phyloP scores from a whole-genome alignment of 23 tunicate species.

The Trididemnum miniatum region DNA sequence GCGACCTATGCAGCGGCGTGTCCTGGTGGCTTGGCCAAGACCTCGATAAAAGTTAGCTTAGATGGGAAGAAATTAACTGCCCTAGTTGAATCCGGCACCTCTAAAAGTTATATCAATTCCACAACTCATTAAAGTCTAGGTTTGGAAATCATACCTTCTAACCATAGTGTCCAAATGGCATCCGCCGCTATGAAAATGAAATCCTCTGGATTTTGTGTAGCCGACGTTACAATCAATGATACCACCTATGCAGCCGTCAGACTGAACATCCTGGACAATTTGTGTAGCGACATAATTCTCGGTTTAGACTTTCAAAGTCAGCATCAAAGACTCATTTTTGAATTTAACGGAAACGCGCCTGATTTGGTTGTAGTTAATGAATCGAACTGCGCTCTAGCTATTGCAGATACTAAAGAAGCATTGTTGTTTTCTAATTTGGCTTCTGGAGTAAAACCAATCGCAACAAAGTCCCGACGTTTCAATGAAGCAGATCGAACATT shows the following conservation, averaged over 20 bases:
- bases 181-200: not conserved
- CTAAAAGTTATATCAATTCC: not conserved
- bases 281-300: not conserved
- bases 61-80: not conserved
- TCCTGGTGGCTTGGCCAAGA: not conserved
- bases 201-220: not conserved
- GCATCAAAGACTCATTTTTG: not conserved
- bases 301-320: not conserved
- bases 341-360: not conserved
- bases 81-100: not conserved
- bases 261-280: not conserved
- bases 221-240: not conserved
- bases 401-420: not conserved
- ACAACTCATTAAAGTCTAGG: not conserved
- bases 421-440: not conserved
- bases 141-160: too few species aligned
- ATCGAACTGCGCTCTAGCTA: not conserved
- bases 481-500: too few species aligned
- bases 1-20: not conserved
- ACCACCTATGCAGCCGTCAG: not conserved
- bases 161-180: not conserved
- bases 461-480: too few species aligned
- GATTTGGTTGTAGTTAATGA: not conserved
- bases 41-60: not conserved
- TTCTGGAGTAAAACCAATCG: not conserved